Evolutionary conservation across 1,140 invertebrate species (phyloP), one percentile per base, ranked within the genome.

Genomic region (Drosophila serrata): DNA sequence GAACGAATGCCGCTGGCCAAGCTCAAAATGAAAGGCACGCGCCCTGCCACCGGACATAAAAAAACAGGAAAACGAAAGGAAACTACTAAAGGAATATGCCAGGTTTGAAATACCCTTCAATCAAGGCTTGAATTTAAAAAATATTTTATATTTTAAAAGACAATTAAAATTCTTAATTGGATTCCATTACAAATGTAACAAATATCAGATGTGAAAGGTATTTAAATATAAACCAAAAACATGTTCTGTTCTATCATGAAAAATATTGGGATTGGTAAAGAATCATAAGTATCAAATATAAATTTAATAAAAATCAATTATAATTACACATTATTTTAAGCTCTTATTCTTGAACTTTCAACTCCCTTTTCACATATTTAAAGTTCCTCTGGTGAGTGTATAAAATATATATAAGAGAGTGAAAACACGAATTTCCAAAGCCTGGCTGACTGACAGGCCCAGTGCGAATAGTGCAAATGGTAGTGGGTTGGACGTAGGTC

Each of bases 1-100:
- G 65, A 69, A 69, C 61, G 62, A 59, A 61, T 29, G 79, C 79
- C 82, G 75, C 42, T 61, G 75, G 78, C 58, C 58, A 79, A 51
- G 64, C 59, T 35, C 53, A 57, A 72, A 86, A 82, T 75, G 75
- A 73, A 74, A 56, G 64, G 61, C 78, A 81, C 78, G 63, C 75
- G 69, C 70, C 46, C 49, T n/a, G 69, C 29, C 55, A 70, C 19
- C 63, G 9, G 15, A 35, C 17, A 40, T 33, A 68, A 64, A 64
- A 68, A 42, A 64, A 64, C 65, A 42, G n/a, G 17, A 51, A 33
- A 35, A 9, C 24, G 45, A 42, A 49, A 48, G 35, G 57, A 48
- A 42, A 24, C 24, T 15, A 3, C 19, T 8, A 4, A 27, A 33
- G 29, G 19, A 42, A 15, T 4, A 17, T 4, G n/a, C 8, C 6